Evolutionary conservation across 2,888 invertebrate genomes (phyloP).

Genomic region (Drosophila paranaensis): DNA sequence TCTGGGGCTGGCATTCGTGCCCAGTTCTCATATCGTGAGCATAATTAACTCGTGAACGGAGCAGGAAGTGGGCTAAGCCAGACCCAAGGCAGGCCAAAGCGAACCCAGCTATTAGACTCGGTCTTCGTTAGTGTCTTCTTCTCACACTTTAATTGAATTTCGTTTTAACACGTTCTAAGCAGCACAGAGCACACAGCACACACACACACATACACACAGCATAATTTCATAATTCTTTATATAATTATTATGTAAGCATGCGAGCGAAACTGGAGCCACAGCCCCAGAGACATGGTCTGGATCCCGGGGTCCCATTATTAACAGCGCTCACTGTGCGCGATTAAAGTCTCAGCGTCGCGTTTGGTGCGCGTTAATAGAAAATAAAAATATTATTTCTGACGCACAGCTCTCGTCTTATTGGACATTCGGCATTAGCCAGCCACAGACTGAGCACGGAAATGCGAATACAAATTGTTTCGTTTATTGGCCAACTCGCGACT

Average conservation of each 20-base stretch:
- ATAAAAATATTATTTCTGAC: slow-evolving; percentile 60
- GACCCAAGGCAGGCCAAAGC: slow-evolving; percentile 21
- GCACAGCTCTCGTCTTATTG: slow-evolving; percentile 28
- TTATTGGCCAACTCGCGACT: slow-evolving; percentile 43
- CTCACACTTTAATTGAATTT: slow-evolving; percentile 77
- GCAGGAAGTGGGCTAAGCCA: slow-evolving; percentile 63
- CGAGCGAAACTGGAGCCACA: slow-evolving; percentile 70
- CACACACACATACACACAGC: slow-evolving; percentile 31
- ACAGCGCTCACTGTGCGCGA: slow-evolving; percentile 58
- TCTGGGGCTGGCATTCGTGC: slow-evolving; percentile 36
- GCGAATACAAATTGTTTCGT: slow-evolving; percentile 41
- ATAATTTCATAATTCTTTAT: slow-evolving; percentile 60
- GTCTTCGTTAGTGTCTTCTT: slow-evolving; percentile 33
- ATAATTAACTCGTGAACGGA: slow-evolving; percentile 61
- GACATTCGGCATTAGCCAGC: slow-evolving; percentile 41
- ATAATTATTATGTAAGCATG: slow-evolving; percentile 81
- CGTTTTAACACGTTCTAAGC: slow-evolving; percentile 77
- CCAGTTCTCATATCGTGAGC: slow-evolving; percentile 66
- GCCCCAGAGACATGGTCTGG: slow-evolving; percentile 8
- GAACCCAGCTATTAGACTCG: slow-evolving; percentile 29
- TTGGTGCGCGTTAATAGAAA: slow-evolving; percentile 62
- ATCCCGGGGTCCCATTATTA: slow-evolving; percentile 50
- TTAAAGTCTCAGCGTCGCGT: slow-evolving; percentile 23
- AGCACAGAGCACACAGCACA: slow-evolving; percentile 2
- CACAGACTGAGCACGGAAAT: slow-evolving; percentile 40